A percentile compares a stretch with the other conserved stretches of the same genome.
Conservation (phyloP, 2,888 invertebrate genomes). For the Erpobdella octoculata region DNA sequence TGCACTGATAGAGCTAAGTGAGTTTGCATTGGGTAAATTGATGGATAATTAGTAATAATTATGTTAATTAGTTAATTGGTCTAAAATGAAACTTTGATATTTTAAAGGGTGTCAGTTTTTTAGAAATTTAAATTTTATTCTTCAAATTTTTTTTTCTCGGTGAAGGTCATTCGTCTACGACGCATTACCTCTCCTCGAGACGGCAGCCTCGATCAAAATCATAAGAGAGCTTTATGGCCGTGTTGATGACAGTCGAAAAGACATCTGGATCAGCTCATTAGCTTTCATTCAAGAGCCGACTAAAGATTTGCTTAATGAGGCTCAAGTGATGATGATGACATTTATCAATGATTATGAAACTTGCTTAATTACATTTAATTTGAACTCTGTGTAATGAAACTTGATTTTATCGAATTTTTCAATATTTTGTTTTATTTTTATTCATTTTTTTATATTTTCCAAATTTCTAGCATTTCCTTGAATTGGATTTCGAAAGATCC, state of each 20-base stretch:
- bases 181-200: constrained; percentile 77
- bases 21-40: background rate
- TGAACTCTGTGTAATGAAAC: too few species aligned
- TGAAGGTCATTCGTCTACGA: constrained; percentile 57
- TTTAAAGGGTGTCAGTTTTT: too few species aligned
- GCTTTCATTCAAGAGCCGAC: constrained; percentile 62
- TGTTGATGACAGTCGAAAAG: constrained; percentile 60
- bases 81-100: too few species aligned
- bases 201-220: constrained; percentile 69
- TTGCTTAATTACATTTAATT: too few species aligned
- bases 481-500: constrained; percentile 53
- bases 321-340: too few species aligned
- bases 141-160: background rate
- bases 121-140: too few species aligned
- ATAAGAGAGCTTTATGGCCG: constrained; percentile 73
- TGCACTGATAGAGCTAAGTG: background rate
- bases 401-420: too few species aligned
- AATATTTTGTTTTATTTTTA: constrained; percentile 2
- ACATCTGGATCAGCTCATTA: constrained; percentile 75
- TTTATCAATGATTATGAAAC: too few species aligned
- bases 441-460: too few species aligned
- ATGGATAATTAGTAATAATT: too few species aligned
- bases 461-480: constrained; percentile 31
- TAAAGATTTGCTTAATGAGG: constrained; percentile 25
- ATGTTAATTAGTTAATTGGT: too few species aligned